Percentiles rank a stretch among this genome's conserved stretches.
Conservation (phyloP, 2,888 invertebrate species). For the Gibbula magus region DNA sequence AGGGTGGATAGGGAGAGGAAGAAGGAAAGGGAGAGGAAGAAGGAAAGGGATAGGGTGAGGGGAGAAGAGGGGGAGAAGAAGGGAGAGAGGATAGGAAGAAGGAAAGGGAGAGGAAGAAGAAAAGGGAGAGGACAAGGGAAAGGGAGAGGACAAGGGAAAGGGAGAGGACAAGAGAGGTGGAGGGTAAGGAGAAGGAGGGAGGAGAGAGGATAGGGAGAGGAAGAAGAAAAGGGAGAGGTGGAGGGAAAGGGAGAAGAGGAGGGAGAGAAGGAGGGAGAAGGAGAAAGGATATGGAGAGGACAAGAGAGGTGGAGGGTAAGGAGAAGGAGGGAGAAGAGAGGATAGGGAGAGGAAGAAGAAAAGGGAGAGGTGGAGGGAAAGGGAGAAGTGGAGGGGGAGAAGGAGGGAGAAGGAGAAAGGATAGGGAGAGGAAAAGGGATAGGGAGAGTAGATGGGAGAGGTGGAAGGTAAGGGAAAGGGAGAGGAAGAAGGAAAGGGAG, state of each 20-base stretch:
- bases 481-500: not conserved
- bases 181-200: not conserved
- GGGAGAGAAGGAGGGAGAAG: not conserved
- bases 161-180: not conserved
- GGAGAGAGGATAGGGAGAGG: conserved; percentile 11
- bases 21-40: not conserved
- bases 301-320: conserved; percentile 19
- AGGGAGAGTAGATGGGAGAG: not conserved
- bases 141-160: not conserved
- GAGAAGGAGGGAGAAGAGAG: conserved; percentile 22
- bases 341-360: conserved; percentile 24
- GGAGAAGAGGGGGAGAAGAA: not conserved
- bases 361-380: conserved; percentile 20
- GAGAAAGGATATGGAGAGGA: conserved; percentile 18
- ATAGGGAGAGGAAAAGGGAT: not conserved
- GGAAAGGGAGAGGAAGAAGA: not conserved
- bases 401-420: conserved; percentile 23
- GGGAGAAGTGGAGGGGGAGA: conserved; percentile 27
- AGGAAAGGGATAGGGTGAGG: not conserved
- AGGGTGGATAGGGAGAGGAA: no score
- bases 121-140: not conserved
- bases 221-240: conserved; percentile 6
- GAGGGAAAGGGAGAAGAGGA: conserved; percentile 13
- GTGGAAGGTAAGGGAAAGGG: not conserved
- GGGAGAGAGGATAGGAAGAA: no score